Evolutionary conservation across 2,113 vertebrate genomes (phyloP).

Genomic region (Mastomys natalensis): DNA sequence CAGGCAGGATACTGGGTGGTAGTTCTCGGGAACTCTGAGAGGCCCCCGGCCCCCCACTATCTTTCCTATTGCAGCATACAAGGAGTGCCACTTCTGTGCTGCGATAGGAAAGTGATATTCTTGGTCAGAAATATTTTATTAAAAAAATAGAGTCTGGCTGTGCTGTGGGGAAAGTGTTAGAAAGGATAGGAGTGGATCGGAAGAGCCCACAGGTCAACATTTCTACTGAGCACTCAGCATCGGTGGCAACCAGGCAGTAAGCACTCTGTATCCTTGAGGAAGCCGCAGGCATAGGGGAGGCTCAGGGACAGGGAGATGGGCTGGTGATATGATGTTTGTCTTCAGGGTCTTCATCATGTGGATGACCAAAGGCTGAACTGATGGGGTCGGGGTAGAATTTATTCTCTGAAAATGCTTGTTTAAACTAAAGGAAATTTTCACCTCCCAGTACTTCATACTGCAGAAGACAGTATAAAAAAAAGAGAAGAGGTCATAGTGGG

Average conservation of each 20-base stretch:
- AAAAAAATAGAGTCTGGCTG: neutral
- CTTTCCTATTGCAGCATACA: neutral
- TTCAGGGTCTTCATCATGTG: neutral
- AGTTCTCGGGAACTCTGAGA: neutral
- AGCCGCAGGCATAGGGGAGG: neutral
- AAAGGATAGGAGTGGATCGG: neutral
- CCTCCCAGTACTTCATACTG: neutral
- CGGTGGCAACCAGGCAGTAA: too few relatives aligned
- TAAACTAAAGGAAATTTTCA: neutral
- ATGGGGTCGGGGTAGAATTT: neutral
- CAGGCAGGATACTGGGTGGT: neutral
- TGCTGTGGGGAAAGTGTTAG: neutral
- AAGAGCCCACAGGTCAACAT: neutral
- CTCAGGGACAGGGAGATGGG: neutral
- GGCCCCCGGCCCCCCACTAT: neutral
- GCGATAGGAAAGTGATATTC: neutral
- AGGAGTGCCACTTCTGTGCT: neutral
- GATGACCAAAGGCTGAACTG: neutral
- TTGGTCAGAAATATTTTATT: neutral
- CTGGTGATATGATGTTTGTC: neutral
- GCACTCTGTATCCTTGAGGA: neutral
- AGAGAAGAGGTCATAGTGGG: neutral
- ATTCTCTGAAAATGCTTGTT: neutral
- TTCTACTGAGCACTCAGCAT: neutral
- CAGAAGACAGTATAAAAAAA: neutral